These are phyloP conservation scores for Papilio helenus DNA, from an alignment of 1,140 invertebrate species.

Conservation along the genomic window DNA sequence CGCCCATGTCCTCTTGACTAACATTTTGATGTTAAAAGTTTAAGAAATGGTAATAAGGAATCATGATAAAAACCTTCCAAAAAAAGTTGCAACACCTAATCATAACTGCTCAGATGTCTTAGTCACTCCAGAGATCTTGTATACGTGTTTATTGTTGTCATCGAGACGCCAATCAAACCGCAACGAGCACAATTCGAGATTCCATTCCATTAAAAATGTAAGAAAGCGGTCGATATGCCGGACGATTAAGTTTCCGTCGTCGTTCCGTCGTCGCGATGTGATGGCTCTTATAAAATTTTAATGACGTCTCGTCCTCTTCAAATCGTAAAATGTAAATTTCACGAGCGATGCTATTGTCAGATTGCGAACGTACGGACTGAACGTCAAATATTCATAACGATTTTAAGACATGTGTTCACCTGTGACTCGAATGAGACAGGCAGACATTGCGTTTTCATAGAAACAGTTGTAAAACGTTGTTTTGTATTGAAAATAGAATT, in stretches of 20 bases:
- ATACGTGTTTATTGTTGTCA: background rate
- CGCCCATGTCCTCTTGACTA: too few relatives aligned
- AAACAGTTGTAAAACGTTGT: background rate
- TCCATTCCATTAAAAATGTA: slow-evolving; percentile 24
- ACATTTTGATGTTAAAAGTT: too few relatives aligned
- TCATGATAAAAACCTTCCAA: background rate
- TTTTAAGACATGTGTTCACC: slow-evolving; percentile 3
- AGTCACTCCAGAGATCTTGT: background rate
- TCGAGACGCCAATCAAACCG: background rate
- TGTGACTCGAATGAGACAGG: background rate
- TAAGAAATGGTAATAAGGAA: background rate
- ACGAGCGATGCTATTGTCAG: slow-evolving; percentile 35
- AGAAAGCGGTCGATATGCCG: slow-evolving; percentile 22
- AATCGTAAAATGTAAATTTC: slow-evolving; percentile 38
- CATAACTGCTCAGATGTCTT: background rate
- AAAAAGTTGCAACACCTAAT: background rate
- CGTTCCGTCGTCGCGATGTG: slow-evolving; percentile 6
- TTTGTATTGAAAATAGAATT: slow-evolving; percentile 14
- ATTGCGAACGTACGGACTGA: slow-evolving; percentile 25
- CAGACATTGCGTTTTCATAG: background rate
- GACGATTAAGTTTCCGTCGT: slow-evolving; percentile 34
- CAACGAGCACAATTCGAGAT: background rate
- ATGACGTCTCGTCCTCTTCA: slow-evolving; percentile 32
- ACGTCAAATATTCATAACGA: slow-evolving; percentile 15
- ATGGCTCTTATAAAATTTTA: slow-evolving; percentile 34